Evolutionary conservation across 2,113 vertebrate species (phyloP).

Genomic region (Cichladusa arquata): DNA sequence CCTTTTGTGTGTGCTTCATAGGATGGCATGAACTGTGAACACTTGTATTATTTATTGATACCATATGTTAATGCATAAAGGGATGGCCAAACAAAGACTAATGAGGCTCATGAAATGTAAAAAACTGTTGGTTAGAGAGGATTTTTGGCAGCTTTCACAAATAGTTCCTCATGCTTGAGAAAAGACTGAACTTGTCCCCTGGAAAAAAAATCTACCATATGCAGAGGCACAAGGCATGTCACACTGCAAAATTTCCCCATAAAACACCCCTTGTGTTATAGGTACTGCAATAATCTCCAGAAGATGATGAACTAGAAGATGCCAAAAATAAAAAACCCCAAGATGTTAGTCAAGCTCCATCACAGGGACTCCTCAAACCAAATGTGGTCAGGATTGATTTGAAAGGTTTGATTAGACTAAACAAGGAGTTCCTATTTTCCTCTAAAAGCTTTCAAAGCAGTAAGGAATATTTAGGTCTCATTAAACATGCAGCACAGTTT

Average conservation of each 20-base stretch:
- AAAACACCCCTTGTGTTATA: not conserved
- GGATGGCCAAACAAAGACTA: not conserved
- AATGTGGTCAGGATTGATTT: not conserved
- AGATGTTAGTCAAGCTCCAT: not conserved
- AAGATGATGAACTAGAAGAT: not conserved
- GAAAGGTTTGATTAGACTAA: not conserved
- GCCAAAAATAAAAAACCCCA: not conserved
- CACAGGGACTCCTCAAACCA: not conserved
- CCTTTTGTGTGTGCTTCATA: not conserved
- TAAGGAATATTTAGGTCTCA: not conserved
- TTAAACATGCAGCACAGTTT: not conserved
- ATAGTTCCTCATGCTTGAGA: not conserved
- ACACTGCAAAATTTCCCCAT: not conserved
- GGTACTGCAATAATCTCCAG: not conserved
- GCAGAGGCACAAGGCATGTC: not conserved
- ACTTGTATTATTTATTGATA: not conserved
- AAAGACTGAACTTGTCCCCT: not conserved
- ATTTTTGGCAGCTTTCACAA: not conserved
- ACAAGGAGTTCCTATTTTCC: not conserved
- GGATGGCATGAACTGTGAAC: not conserved
- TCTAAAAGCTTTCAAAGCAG: not conserved
- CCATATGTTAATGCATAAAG: not conserved
- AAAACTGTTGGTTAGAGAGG: not conserved
- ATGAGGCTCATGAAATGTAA: not conserved
- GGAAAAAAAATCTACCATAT: not conserved